Evolutionary conservation across 1,140 invertebrate genomes (phyloP).

Genomic region (Harpegnathos saltator): DNA sequence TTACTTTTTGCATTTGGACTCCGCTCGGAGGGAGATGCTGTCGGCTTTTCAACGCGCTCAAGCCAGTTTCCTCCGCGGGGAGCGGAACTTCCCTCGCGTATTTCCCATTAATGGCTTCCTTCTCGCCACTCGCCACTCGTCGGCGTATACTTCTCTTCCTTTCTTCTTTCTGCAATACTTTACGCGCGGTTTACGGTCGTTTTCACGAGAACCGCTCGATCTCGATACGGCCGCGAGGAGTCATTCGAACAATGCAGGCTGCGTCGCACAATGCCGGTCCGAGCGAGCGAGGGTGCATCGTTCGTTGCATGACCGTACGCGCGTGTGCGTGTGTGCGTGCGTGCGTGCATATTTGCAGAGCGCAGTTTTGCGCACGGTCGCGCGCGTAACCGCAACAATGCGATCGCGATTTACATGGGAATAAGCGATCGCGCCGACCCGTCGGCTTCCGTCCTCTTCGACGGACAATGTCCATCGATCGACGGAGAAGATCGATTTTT

Average conservation of each 20-base stretch:
- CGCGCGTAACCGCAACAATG: conserved; percentile 20
- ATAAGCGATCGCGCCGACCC: neutral
- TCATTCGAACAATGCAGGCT: conserved; percentile 21
- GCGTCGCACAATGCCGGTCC: neutral
- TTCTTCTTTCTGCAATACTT: neutral
- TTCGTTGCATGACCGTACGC: neutral
- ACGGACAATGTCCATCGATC: neutral
- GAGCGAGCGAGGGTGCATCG: neutral
- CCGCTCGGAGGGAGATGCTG: too few species aligned
- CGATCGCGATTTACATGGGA: conserved; percentile 9
- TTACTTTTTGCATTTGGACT: too few species aligned
- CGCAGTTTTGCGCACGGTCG: too few species aligned
- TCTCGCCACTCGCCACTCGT: neutral
- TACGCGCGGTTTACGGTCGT: neutral
- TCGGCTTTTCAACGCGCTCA: too few species aligned
- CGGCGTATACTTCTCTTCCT: neutral
- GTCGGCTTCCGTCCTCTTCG: neutral
- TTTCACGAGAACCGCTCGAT: neutral
- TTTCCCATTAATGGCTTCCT: neutral
- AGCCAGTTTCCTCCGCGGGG: neutral
- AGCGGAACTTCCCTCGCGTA: neutral
- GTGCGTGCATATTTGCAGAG: neutral
- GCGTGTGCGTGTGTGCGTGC: neutral
- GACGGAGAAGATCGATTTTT: neutral
- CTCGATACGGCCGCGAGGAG: neutral